phyloP scores from a whole-genome alignment of 2,797 vertebrate species.

The Cheracebus regulus region DNA sequence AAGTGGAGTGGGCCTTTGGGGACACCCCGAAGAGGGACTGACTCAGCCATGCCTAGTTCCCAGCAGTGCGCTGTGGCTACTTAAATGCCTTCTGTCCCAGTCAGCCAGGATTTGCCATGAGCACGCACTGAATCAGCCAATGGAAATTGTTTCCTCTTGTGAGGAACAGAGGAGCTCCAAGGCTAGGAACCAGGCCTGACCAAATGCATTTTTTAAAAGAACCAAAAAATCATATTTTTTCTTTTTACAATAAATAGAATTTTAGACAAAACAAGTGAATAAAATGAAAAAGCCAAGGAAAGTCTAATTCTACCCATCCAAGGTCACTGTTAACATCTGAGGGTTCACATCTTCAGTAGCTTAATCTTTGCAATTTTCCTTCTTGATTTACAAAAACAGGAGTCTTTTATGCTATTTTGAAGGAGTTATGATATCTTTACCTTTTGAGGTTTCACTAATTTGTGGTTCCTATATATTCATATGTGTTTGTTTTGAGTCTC shows the following conservation, averaged over 20 bases:
- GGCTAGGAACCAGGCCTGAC: background rate
- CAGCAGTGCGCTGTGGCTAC: background rate
- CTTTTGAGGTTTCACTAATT: background rate
- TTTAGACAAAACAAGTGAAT: background rate
- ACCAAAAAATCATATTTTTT: background rate
- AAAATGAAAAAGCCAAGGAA: slow-evolving; percentile 15
- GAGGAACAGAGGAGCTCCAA: background rate
- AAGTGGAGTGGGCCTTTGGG: background rate
- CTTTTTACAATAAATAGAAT: background rate
- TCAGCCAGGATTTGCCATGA: background rate
- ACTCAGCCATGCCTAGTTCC: background rate
- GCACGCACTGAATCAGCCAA: background rate
- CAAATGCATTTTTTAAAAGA: background rate
- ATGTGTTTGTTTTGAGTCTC: background rate
- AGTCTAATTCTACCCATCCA: background rate
- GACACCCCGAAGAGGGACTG: background rate
- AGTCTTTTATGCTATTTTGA: background rate
- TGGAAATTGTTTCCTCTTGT: background rate
- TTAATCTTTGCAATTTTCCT: background rate
- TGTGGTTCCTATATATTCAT: background rate
- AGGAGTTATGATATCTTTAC: background rate
- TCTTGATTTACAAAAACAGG: background rate
- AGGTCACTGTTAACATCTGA: background rate
- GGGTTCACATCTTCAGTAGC: background rate
- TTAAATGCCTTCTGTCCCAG: background rate